Evolutionary conservation across 1,140 invertebrate species (phyloP).

Genomic region (Hestina assimilis): DNA sequence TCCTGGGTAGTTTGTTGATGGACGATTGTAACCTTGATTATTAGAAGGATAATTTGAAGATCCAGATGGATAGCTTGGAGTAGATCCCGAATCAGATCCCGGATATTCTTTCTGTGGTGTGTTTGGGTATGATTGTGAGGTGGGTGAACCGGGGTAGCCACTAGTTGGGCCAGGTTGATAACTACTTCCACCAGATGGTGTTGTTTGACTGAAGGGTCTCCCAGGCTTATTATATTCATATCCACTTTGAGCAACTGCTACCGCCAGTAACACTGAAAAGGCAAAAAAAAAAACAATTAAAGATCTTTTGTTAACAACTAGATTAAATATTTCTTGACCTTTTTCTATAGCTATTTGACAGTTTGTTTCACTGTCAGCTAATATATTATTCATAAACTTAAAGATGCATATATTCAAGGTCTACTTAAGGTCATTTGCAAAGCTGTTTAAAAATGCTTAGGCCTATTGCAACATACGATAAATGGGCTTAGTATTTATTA

Average conservation of each 20-base stretch:
- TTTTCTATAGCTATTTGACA: too few species aligned
- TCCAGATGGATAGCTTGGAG: constrained; percentile 54
- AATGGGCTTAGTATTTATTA: constrained; percentile 30
- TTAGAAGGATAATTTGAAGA: constrained; percentile 50
- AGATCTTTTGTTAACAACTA: too few species aligned
- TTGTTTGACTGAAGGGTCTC: constrained; percentile 65
- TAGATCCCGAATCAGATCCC: constrained; percentile 30
- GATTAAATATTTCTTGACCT: too few species aligned
- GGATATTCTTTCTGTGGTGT: constrained; percentile 17
- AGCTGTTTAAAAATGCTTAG: constrained; percentile 15
- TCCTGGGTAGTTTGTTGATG: constrained; percentile 37
- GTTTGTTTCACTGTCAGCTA: neutral
- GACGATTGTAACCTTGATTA: constrained; percentile 43
- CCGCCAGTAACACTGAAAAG: constrained; percentile 62
- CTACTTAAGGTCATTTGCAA: constrained; percentile 8
- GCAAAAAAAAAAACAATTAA: constrained; percentile 5
- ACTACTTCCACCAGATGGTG: constrained; percentile 38
- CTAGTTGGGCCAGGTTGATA: constrained; percentile 38
- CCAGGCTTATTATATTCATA: constrained; percentile 79
- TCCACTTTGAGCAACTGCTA: constrained; percentile 68
- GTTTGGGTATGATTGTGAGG: constrained; percentile 32
- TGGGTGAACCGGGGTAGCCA: constrained; percentile 35
- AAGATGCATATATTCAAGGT: constrained; percentile 2
- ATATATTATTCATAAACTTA: neutral
- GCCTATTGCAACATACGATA: constrained; percentile 15